Evolutionary conservation across 2,888 invertebrate species (phyloP), one percentile per base, ranked within the genome.

Genomic region (Cheilosia vulpina): DNA sequence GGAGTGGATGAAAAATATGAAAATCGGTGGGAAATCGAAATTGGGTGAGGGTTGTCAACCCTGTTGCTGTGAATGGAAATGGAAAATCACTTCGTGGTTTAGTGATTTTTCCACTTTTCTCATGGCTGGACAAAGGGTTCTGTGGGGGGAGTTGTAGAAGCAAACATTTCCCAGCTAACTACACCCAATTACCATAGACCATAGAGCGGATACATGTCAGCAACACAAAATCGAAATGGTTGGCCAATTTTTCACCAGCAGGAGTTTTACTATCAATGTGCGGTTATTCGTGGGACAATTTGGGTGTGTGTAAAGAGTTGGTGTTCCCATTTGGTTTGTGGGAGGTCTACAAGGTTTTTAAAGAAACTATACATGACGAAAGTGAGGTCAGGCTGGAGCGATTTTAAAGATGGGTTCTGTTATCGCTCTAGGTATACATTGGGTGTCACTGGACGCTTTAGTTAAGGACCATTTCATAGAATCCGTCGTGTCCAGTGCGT

Each of bases 41-140:
- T 77, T 85, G 72, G 85, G 85, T 81, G 85, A 85, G 85, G 85
- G 85, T 85, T 85, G 81, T 81, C 85, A 85, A 85, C 85, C 85
- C 85, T 81, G 85, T 79, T 69, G 66, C 72, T 43, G 31, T 62
- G 57, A 66, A 76, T 80, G 58, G 55, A 75, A 84, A 80, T 76
- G 63, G 52, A 62, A 84, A 85, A 85, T 85, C 85, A 81, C 81
- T 81, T 85, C 72, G 85, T 85, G 85, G 85, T 85, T 85, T 77
- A 60, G 85, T 85, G 85, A 85, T 76, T 85, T 85, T 68, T 41
- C 45, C 38, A 57, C 34, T 58, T 27, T 80, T 85, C 80, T 71
- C 84, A 80, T 75, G 66, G 24, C 41, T 50, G 58, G 24, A 31
- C 43, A 45, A 57, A 47, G 75, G 52, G 65, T 47, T 71, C 13